Conservation (phyloP, 2,113 vertebrate species). For the Thermophis baileyi region DNA sequence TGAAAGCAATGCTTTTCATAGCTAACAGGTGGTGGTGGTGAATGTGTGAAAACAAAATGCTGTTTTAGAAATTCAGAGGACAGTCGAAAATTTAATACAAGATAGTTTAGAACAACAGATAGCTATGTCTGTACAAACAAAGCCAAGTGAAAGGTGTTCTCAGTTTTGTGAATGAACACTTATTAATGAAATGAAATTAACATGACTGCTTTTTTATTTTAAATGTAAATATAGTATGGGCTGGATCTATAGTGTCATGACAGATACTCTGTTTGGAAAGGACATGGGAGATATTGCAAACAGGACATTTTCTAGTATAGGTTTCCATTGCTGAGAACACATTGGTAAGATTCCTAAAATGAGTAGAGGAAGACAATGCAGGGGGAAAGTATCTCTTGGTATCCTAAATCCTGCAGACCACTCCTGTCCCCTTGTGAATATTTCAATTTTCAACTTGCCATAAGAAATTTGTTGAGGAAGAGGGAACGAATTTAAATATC, state of each 20-base stretch:
- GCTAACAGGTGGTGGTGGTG: neutral
- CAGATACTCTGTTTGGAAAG: neutral
- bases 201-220: neutral
- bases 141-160: neutral
- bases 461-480: neutral
- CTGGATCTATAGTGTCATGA: neutral
- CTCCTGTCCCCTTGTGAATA: neutral
- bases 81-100: neutral
- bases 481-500: neutral
- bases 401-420: neutral
- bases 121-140: neutral
- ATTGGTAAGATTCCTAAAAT: neutral
- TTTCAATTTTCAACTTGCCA: neutral
- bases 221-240: neutral
- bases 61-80: neutral
- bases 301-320: neutral
- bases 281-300: neutral
- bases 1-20: neutral
- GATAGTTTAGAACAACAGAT: neutral
- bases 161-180: neutral
- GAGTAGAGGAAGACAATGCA: neutral
- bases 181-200: neutral
- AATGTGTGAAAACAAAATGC: conserved; percentile 6
- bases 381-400: neutral
- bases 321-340: neutral